phyloP scores from a whole-genome alignment of 2,113 vertebrate species.

The Gallinago media region DNA sequence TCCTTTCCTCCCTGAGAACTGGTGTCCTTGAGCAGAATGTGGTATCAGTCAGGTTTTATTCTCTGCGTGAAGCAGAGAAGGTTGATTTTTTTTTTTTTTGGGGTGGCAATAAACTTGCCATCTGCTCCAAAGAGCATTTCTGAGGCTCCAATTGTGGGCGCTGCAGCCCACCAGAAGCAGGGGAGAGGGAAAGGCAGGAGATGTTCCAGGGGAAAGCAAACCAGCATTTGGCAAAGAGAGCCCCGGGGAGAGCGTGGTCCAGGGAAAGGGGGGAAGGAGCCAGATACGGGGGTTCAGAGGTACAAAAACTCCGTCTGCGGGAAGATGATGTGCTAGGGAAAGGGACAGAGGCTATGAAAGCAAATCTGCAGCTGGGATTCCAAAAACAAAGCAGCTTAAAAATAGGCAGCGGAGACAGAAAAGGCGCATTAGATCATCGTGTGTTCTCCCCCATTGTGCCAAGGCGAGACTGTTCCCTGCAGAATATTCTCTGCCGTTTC shows the following conservation, averaged over 20 bases:
- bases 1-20: neutral
- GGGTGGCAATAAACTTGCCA: neutral
- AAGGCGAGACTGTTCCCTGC: neutral
- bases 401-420: slow-evolving; percentile 11
- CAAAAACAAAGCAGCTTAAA: slow-evolving; percentile 29
- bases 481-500: slow-evolving; percentile 13
- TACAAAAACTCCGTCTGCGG: neutral
- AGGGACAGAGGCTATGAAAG: neutral
- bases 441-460: neutral
- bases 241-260: neutral
- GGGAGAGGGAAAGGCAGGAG: neutral
- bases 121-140: neutral
- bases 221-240: neutral
- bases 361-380: slow-evolving; percentile 24
- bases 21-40: neutral
- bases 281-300: neutral
- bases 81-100: neutral
- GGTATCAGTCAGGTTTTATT: neutral
- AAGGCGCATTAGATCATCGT: neutral
- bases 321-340: neutral
- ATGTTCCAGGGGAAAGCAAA: neutral
- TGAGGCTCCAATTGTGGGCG: neutral
- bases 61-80: neutral
- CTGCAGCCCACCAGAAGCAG: neutral
- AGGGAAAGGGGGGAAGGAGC: neutral